Conservation (phyloP, 2,797 vertebrate genomes). For the Silurus lanzhouensis region DNA sequence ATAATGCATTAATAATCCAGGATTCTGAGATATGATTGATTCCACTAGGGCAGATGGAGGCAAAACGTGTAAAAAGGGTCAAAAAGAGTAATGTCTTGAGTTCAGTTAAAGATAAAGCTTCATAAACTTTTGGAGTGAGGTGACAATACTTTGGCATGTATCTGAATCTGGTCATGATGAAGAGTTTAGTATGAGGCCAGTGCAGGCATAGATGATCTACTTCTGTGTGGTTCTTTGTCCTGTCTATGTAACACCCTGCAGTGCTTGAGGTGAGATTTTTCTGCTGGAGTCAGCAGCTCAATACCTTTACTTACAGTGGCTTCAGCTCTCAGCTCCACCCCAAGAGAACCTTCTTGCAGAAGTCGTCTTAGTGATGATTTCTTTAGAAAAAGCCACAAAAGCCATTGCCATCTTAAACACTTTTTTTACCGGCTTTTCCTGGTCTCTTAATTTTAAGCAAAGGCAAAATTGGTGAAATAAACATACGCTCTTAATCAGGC, state of each 20-base stretch:
- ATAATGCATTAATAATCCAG: constrained; percentile 27
- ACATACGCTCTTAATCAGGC: neutral
- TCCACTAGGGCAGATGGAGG: constrained; percentile 17
- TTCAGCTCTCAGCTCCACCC: constrained; percentile 35
- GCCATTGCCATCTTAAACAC: neutral
- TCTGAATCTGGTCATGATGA: neutral
- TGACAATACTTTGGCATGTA: neutral
- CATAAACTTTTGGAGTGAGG: neutral
- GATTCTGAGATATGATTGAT: constrained; percentile 27
- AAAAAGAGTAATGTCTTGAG: neutral
- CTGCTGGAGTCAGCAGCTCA: constrained; percentile 74
- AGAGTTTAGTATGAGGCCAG: neutral
- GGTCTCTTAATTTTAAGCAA: neutral
- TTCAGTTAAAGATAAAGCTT: neutral
- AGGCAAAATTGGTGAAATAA: neutral
- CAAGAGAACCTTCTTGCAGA: constrained; percentile 18
- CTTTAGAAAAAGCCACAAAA: neutral
- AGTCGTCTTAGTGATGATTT: neutral
- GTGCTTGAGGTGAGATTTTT: constrained; percentile 74
- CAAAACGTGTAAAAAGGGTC: neutral
- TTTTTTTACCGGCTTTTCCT: neutral
- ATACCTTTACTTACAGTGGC: constrained; percentile 44
- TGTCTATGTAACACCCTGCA: constrained; percentile 48
- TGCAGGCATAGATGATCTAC: neutral
- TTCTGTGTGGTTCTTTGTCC: constrained; percentile 10